Evolutionary conservation across 2,888 invertebrate species (phyloP).

Genomic region (Dryocosmus kuriphilus): DNA sequence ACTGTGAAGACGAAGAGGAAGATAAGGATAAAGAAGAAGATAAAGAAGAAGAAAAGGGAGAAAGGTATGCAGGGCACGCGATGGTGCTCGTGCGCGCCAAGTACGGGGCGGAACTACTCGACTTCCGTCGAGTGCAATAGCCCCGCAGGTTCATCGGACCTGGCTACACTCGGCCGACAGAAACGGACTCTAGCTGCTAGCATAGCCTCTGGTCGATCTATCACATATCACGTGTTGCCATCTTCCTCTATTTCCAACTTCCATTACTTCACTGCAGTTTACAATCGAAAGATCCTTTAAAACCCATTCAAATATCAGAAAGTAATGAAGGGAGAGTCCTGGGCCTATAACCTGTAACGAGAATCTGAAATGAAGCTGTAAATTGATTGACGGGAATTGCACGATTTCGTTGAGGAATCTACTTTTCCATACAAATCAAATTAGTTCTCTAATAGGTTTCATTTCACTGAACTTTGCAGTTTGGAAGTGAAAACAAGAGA

Average conservation of each 20-base stretch:
- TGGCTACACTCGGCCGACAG: constrained; percentile 55
- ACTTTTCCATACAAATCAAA: constrained; percentile 40
- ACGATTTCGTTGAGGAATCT: constrained; percentile 11
- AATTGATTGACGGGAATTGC: not conserved
- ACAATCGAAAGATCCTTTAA: not conserved
- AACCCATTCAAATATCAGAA: not conserved
- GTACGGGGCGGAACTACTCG: constrained; percentile 66
- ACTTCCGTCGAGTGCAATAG: constrained; percentile 69
- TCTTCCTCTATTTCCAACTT: constrained; percentile 1
- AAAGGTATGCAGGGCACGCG: constrained; percentile 73
- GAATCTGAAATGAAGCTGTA: not conserved
- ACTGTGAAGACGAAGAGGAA: constrained; percentile 36
- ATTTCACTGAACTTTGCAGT: constrained; percentile 39
- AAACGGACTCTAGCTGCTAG: constrained; percentile 42
- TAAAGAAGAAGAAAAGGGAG: constrained; percentile 56
- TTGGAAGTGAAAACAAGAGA: constrained; percentile 39
- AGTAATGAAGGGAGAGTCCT: not conserved
- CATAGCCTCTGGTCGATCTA: constrained; percentile 20
- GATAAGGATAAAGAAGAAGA: constrained; percentile 38
- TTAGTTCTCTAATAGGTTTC: constrained; percentile 44
- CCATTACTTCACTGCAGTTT: not conserved
- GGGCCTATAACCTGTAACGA: not conserved
- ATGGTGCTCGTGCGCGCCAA: constrained; percentile 72
- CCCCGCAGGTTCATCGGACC: constrained; percentile 75
- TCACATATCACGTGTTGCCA: not conserved